These are phyloP conservation scores for Vimba vimba DNA, from an alignment of 2,113 vertebrate species.

Conservation along the genomic window DNA sequence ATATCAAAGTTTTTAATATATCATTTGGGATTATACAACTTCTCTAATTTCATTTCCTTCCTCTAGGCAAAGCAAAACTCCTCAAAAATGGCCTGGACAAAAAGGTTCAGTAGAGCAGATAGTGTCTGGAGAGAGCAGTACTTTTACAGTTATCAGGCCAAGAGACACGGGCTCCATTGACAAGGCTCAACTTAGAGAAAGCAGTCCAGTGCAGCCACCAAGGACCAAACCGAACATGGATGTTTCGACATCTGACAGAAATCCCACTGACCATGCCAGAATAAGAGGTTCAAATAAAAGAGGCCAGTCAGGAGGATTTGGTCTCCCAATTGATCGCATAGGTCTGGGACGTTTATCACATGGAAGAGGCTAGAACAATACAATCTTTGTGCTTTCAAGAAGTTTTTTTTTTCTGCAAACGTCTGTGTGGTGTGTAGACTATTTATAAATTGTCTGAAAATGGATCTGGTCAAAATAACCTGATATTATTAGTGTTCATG, in stretches of 20 bases:
- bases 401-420: neutral
- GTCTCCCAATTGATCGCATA: slow-evolving; percentile 45
- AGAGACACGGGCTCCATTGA: neutral
- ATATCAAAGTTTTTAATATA: neutral
- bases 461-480: neutral
- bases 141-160: neutral
- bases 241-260: slow-evolving; percentile 9
- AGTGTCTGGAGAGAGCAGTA: neutral
- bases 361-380: slow-evolving; percentile 28
- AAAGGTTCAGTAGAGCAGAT: neutral
- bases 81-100: slow-evolving; percentile 36
- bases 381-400: neutral
- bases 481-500: neutral
- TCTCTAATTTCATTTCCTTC: neutral
- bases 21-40: neutral
- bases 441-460: neutral
- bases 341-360: slow-evolving; percentile 35
- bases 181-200: neutral
- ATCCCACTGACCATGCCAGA: slow-evolving; percentile 12
- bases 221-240: neutral
- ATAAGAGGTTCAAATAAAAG: slow-evolving; percentile 27
- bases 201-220: neutral
- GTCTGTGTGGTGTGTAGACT: neutral
- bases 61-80: slow-evolving; percentile 19
- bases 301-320: slow-evolving; percentile 25